These are phyloP conservation scores for Allobates femoralis DNA, from an alignment of 2,797 vertebrate genomes.

Conservation along the genomic window DNA sequence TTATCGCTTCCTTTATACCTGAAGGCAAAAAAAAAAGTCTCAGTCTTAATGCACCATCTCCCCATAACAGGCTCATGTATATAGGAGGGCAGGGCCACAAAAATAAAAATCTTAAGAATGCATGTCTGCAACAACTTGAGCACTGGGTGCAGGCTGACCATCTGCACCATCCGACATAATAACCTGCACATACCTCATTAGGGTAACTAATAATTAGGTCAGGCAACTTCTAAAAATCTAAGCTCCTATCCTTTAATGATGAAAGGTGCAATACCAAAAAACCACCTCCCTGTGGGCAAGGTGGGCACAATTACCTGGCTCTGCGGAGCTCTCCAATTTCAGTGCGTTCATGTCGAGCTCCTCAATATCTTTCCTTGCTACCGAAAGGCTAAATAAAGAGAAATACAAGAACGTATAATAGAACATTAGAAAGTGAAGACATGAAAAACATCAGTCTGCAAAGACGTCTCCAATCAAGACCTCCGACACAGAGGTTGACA, in stretches of 20 bases:
- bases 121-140: background rate
- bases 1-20: conserved; percentile 85
- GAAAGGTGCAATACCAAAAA: background rate
- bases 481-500: no score
- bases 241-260: background rate
- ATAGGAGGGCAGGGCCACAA: no score
- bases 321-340: conserved; percentile 80
- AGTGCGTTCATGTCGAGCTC: conserved; percentile 78
- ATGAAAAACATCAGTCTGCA: background rate
- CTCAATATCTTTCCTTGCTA: conserved; percentile 87
- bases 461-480: no score
- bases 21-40: background rate
- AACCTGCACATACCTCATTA: background rate
- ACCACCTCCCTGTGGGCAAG: background rate
- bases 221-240: background rate
- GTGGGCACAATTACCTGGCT: conserved; percentile 79
- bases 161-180: background rate
- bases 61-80: background rate
- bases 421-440: background rate
- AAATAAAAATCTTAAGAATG: no score
- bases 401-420: background rate
- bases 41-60: background rate
- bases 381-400: conserved; percentile 78
- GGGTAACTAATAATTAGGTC: no score
- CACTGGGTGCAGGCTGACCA: background rate